Evolutionary conservation across 2,113 vertebrate genomes (phyloP).

Genomic region (Protobothrops mucrosquamatus): DNA sequence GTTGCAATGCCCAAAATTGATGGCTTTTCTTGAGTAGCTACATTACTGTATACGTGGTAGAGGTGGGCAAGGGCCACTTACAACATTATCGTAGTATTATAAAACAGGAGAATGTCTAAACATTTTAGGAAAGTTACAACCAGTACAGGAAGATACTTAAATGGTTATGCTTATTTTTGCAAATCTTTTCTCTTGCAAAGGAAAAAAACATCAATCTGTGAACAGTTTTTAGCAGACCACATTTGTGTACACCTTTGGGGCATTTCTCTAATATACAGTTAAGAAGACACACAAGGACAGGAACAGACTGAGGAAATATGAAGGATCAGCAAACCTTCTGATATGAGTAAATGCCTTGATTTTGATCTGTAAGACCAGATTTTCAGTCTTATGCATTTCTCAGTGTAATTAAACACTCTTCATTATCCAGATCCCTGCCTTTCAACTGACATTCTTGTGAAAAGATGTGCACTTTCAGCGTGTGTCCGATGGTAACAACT

Average conservation of each 20-base stretch:
- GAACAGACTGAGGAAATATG: slow-evolving; percentile 36
- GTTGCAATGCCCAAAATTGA: neutral
- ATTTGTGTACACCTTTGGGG: neutral
- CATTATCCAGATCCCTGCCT: slow-evolving; percentile 50
- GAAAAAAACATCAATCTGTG: neutral
- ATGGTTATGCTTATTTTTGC: neutral
- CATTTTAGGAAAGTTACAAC: neutral
- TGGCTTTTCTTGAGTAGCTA: neutral
- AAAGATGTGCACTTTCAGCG: slow-evolving; percentile 42
- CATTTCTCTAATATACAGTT: neutral
- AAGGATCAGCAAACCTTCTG: slow-evolving; percentile 39
- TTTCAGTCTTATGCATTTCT: slow-evolving; percentile 37
- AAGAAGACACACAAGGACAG: slow-evolving; percentile 34
- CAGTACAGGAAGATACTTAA: neutral
- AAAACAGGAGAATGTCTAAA: neutral
- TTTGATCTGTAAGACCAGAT: slow-evolving; percentile 55
- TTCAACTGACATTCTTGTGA: slow-evolving; percentile 49
- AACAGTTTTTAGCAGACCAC: neutral
- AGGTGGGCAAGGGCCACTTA: neutral
- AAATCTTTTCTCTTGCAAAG: neutral
- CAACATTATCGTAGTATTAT: neutral
- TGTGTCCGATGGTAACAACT: slow-evolving; percentile 14
- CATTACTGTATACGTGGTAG: neutral
- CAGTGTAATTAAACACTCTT: slow-evolving; percentile 55
- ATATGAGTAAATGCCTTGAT: slow-evolving; percentile 53